Base-by-base conservation (phyloP, 1,140 invertebrate species). In the Eciton burchellii region DNA sequence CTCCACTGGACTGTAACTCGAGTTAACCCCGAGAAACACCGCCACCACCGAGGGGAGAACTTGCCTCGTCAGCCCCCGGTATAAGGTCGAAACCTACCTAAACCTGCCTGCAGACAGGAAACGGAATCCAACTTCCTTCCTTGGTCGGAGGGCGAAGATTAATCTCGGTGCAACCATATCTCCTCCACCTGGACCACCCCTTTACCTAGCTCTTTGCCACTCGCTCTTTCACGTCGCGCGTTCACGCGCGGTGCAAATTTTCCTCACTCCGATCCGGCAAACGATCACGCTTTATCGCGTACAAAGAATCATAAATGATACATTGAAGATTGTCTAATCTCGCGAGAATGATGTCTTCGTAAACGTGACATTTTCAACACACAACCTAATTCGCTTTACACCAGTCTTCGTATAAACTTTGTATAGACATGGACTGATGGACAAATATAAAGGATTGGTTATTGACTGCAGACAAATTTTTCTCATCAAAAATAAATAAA, bases 121-220 rank as follows among this genome's bases (percentile, higher is more conserved):
- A 91, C 91, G 90, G 89, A 93, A 91, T 92, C 84, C 89, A 91
- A 90, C 89, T 93, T 94, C 92, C 92, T 92, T 93, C 91, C 91
- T 89, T 66, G 70, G 79, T 82, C 83, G 77, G n/a, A 70, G 70
- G 81, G 84, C 85, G 84, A 91, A 93, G 92, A 94, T 94, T 93
- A 93, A 94, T 93, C 87, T 88, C 83, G 77, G 47, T 29, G 65
- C 71, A 47, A 45, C 52, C 66, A 47, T 65, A 66, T 56, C 52
- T 68, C 72, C 57, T 81, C 81, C 70, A 83, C 70, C 82, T 87
- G 49, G 41, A 68, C 54, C 76, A 3, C n/a, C 52, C 52, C 49
- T 4, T 14, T 19, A 3, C n/a, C 52, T 3, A 6, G 8, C 11
- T n/a, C 35, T n/a, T 35, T 35, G 35, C 35, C 35, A 35, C 35